Percentiles rank a stretch among this genome's conserved stretches.
Conservation (phyloP, 1,140 invertebrate species). For the Hylaeus anthracinus region DNA sequence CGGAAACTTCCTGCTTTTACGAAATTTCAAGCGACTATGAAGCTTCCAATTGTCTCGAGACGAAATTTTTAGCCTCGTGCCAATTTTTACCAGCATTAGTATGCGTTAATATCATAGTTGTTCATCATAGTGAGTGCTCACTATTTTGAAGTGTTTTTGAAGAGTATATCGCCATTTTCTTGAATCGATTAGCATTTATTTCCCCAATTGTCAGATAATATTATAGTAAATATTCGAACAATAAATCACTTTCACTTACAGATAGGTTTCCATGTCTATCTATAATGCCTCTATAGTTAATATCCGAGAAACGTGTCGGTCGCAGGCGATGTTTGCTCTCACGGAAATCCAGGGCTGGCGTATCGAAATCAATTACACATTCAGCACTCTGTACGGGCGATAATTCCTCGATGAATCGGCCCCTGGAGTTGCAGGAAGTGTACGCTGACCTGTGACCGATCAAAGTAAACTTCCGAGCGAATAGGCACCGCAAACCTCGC, state of each 20-base stretch:
- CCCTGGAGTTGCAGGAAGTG: not conserved
- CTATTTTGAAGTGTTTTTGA: too few species aligned
- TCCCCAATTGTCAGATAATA: too few species aligned
- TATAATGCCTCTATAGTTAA: not conserved
- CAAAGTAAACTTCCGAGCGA: conserved; percentile 21
- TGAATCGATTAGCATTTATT: too few species aligned
- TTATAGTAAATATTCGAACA: too few species aligned
- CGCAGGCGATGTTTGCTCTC: not conserved
- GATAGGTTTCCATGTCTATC: too few species aligned
- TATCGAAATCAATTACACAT: conserved; percentile 27
- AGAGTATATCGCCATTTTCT: too few species aligned
- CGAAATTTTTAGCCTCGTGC: too few species aligned
- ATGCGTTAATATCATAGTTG: too few species aligned
- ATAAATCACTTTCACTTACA: too few species aligned
- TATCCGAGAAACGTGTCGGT: not conserved
- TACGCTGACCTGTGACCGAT: conserved; percentile 14
- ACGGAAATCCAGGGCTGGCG: not conserved
- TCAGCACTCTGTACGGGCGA: conserved; percentile 15
- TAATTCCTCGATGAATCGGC: conserved; percentile 14
- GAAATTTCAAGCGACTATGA: not conserved
- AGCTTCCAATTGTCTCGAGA: too few species aligned
- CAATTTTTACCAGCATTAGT: too few species aligned
- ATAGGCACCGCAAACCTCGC: not conserved
- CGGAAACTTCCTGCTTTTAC: not conserved
- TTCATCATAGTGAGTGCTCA: too few species aligned